Evolutionary conservation across 1,140 invertebrate genomes (phyloP).

Genomic region (Zelostemma sp.): DNA sequence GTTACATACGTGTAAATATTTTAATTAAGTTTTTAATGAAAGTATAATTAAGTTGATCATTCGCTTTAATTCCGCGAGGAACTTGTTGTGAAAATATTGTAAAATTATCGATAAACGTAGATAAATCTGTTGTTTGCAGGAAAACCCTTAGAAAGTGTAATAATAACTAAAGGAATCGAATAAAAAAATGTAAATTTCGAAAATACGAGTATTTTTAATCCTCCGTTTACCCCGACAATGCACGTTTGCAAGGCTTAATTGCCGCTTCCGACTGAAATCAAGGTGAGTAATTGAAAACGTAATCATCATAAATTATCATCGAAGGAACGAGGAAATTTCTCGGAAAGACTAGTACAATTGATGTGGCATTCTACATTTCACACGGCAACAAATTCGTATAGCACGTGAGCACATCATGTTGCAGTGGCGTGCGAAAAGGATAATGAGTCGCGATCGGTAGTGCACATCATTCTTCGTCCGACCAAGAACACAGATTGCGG

Average conservation of each 20-base stretch:
- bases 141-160: too few relatives aligned
- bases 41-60: neutral
- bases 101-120: neutral
- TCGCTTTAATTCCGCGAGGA: neutral
- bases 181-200: too few relatives aligned
- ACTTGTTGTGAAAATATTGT: neutral
- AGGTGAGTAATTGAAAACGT: too few relatives aligned
- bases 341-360: constrained; percentile 25
- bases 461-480: constrained; percentile 23
- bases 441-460: constrained; percentile 39
- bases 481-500: constrained; percentile 15
- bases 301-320: neutral
- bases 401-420: constrained; percentile 31
- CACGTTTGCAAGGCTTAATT: too few relatives aligned
- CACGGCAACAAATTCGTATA: constrained; percentile 43
- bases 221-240: too few relatives aligned
- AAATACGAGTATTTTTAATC: too few relatives aligned
- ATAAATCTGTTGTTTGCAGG: neutral
- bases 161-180: too few relatives aligned
- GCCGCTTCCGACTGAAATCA: too few relatives aligned
- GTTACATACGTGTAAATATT: neutral
- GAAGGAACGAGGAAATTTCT: neutral
- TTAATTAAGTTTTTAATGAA: neutral
- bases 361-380: constrained; percentile 38
- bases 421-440: constrained; percentile 39